phyloP scores from a whole-genome alignment of 1,140 invertebrate species.

The Drosophila nasuta region DNA sequence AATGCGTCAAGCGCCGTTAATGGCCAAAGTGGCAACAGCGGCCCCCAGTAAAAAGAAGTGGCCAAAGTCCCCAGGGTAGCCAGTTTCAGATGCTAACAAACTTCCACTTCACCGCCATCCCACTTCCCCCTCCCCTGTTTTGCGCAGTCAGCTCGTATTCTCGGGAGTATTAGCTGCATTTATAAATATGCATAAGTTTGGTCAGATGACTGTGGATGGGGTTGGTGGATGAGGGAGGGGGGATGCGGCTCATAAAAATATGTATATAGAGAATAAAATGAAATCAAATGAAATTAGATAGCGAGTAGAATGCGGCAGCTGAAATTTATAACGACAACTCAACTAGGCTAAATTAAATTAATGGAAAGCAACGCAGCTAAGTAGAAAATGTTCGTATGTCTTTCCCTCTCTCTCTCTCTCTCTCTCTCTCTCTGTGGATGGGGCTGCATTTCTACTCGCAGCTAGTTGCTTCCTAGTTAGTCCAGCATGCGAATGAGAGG shows the following conservation, averaged over 20 bases:
- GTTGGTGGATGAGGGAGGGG: background rate
- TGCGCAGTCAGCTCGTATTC: background rate
- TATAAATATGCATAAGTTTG: conserved; percentile 72
- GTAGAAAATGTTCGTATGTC: conserved; percentile 66
- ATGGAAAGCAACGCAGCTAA: conserved; percentile 60
- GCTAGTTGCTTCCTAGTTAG: conserved; percentile 65
- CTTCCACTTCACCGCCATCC: background rate
- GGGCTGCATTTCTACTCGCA: background rate
- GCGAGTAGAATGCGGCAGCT: conserved; percentile 19
- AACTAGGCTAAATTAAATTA: conserved; percentile 67
- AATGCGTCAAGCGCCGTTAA: conserved; percentile 53
- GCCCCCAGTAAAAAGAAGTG: conserved; percentile 11
- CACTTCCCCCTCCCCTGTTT: background rate
- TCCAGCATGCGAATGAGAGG: background rate
- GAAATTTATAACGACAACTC: conserved; percentile 48
- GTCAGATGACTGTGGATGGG: background rate
- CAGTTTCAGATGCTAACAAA: conserved; percentile 1
- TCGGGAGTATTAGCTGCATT: conserved; percentile 55
- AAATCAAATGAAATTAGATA: conserved; percentile 72
- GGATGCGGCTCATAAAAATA: conserved; percentile 47
- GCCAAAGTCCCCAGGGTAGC: conserved; percentile 7
- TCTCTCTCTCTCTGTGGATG: conserved; percentile 32
- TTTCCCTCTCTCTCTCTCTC: conserved; percentile 18
- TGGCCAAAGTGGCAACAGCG: conserved; percentile 31
- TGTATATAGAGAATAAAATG: conserved; percentile 47